phyloP scores from a whole-genome alignment of 1,140 invertebrate genomes.

The Delia radicum region DNA sequence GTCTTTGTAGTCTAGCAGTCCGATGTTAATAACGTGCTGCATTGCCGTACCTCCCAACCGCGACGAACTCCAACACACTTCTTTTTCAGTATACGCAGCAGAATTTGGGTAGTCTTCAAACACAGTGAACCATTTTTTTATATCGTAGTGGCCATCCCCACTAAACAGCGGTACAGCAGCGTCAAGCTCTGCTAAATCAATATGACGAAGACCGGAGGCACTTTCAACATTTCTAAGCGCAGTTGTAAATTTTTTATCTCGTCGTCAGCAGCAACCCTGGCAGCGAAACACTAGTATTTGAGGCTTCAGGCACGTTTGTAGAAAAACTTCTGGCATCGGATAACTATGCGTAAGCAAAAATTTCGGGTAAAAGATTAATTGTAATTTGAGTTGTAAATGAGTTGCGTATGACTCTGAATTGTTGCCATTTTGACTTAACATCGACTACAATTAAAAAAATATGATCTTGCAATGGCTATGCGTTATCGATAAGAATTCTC shows the following conservation, averaged over 20 bases:
- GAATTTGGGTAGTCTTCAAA: not conserved
- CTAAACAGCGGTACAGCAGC: not conserved
- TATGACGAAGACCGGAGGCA: no score
- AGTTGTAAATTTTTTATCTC: no score
- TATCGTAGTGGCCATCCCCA: not conserved
- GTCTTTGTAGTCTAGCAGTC: not conserved
- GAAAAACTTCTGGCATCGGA: no score
- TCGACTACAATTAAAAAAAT: no score
- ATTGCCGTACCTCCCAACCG: not conserved
- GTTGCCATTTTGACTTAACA: no score
- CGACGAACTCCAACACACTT: not conserved
- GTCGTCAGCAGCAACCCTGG: no score
- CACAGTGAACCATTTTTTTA: not conserved
- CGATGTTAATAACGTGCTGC: not conserved
- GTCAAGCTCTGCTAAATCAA: no score
- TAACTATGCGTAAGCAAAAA: not conserved
- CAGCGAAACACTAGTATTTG: no score
- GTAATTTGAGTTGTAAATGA: not conserved
- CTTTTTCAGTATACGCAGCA: not conserved
- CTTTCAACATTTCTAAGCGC: no score
- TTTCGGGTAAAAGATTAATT: not conserved
- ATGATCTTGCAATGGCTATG: not conserved
- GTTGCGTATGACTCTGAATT: no score
- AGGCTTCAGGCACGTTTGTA: no score
- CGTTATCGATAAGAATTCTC: not conserved